phyloP scores from a whole-genome alignment of 2,113 vertebrate genomes.

The Tetraodon nigroviridis region DNA sequence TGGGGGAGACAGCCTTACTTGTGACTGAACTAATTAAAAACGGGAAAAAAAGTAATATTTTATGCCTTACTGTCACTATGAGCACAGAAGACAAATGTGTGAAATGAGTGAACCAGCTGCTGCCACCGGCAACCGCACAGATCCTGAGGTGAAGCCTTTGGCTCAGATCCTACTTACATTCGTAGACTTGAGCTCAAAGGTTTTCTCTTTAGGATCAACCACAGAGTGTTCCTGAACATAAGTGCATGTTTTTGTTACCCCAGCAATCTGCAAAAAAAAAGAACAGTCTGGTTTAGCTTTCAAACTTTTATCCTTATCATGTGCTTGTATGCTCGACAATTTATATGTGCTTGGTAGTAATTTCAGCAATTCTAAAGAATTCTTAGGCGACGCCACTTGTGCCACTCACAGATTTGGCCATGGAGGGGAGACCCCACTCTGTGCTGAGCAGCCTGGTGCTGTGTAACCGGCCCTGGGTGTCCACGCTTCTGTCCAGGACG shows the following conservation, averaged over 20 bases:
- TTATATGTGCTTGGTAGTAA: no score
- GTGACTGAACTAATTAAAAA: no score
- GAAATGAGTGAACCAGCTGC: background rate
- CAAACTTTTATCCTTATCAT: background rate
- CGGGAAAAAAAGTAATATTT: background rate
- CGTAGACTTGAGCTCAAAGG: slow-evolving; percentile 89
- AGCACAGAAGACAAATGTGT: no score
- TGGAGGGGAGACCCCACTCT: slow-evolving; percentile 91
- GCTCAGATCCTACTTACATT: slow-evolving; percentile 79
- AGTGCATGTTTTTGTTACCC: slow-evolving; percentile 83
- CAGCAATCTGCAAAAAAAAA: slow-evolving; percentile 80
- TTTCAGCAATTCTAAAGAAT: no score
- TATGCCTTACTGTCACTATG: no score
- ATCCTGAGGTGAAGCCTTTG: background rate
- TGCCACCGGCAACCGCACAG: no score
- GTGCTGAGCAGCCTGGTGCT: slow-evolving; percentile 93
- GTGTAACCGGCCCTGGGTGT: slow-evolving; percentile 84
- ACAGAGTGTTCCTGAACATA: slow-evolving; percentile 94
- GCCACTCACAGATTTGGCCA: slow-evolving; percentile 87
- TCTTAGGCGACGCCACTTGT: no score
- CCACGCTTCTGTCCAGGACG: slow-evolving; percentile 84
- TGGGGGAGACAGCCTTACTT: no score
- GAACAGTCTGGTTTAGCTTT: background rate
- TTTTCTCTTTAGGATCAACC: slow-evolving; percentile 86
- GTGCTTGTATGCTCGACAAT: background rate